Conservation (phyloP, 2,797 vertebrate genomes). For the Eutrigla gurnardus region DNA sequence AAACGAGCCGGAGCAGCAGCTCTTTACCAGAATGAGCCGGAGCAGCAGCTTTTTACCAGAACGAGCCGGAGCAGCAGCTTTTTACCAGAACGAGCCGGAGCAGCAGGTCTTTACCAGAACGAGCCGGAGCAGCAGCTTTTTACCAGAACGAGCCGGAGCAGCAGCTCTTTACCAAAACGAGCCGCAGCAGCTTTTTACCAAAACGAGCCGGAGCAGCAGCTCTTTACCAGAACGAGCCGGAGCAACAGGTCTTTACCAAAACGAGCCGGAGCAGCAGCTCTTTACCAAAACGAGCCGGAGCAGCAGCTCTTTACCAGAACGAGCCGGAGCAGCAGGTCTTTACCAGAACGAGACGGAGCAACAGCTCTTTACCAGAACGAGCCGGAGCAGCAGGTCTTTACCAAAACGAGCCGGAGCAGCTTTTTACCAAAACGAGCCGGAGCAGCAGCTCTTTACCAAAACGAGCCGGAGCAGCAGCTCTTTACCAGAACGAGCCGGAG, state of each 20-base stretch:
- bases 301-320: conserved; percentile 19
- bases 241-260: too few relatives aligned
- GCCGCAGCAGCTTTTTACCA: background rate
- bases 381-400: too few relatives aligned
- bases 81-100: too few relatives aligned
- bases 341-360: background rate
- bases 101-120: too few relatives aligned
- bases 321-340: too few relatives aligned
- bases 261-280: too few relatives aligned
- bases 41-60: conserved; percentile 25
- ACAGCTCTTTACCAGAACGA: conserved; percentile 18
- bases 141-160: background rate
- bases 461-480: too few relatives aligned
- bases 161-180: too few relatives aligned
- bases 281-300: background rate
- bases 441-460: conserved; percentile 26
- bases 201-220: conserved; percentile 3
- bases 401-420: too few relatives aligned
- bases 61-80: too few relatives aligned
- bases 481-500: too few relatives aligned
- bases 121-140: conserved; percentile 22
- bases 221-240: conserved; percentile 4
- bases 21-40: background rate
- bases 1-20: too few relatives aligned
- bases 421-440: background rate